These are phyloP conservation scores for Myanophis thanlyinensis DNA, from an alignment of 2,113 vertebrate genomes.

Conservation along the genomic window DNA sequence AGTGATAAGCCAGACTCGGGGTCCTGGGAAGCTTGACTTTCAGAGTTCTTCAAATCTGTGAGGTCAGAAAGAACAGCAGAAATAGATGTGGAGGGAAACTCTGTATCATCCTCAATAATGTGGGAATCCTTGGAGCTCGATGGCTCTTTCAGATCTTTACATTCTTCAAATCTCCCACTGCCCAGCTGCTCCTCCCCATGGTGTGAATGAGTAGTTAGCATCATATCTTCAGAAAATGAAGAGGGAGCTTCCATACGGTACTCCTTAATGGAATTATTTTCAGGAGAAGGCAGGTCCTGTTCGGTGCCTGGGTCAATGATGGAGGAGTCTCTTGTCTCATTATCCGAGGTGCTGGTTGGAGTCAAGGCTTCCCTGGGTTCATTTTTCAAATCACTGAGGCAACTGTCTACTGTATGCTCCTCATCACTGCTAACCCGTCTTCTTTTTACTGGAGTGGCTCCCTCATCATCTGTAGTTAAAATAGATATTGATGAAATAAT, in stretches of 20 bases:
- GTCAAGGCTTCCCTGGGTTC: conserved; percentile 87
- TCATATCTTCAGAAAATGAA: conserved; percentile 79
- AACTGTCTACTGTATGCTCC: conserved; percentile 76
- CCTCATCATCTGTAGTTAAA: conserved; percentile 83
- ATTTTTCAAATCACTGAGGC: conserved; percentile 76
- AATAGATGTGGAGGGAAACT: conserved; percentile 80
- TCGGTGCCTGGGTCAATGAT: conserved; percentile 98
- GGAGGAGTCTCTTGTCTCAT: conserved; percentile 95
- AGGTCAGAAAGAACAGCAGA: conserved; percentile 80
- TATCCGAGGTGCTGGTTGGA: conserved; percentile 94
- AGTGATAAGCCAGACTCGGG: conserved; percentile 74
- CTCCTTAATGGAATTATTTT: conserved; percentile 80
- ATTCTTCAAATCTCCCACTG: conserved; percentile 71
- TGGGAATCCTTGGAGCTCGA: conserved; percentile 72
- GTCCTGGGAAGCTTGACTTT: conserved; percentile 81
- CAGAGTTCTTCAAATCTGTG: conserved; percentile 76
- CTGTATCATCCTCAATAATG: conserved; percentile 75
- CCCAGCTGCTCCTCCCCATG: conserved; percentile 64
- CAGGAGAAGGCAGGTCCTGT: conserved; percentile 92
- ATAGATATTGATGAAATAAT: neutral
- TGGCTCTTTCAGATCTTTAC: conserved; percentile 76
- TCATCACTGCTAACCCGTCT: conserved; percentile 90
- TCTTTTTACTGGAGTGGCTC: conserved; percentile 91
- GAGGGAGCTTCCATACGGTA: conserved; percentile 87
- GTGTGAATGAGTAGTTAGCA: conserved; percentile 70